These are phyloP conservation scores for Aphidoletes aphidimyza DNA, from an alignment of 2,888 invertebrate genomes.

Conservation along the genomic window DNA sequence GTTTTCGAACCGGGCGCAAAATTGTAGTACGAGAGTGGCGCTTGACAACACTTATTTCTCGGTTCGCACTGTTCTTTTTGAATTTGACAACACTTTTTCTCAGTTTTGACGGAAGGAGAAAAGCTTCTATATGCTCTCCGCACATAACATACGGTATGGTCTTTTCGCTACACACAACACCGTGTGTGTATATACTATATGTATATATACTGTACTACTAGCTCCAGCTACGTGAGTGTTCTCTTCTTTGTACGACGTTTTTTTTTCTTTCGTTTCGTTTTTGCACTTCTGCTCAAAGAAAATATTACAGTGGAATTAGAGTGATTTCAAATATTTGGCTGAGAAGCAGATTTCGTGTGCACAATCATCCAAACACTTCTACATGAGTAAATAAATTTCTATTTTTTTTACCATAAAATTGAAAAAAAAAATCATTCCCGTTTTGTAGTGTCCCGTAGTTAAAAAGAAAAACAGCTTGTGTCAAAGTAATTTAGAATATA, in stretches of 20 bases:
- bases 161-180: background rate
- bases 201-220: background rate
- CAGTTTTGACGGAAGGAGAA: slow-evolving; percentile 7
- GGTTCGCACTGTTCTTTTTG: background rate
- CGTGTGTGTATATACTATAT: background rate
- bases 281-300: background rate
- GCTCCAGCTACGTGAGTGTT: slow-evolving; percentile 1
- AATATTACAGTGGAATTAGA: background rate
- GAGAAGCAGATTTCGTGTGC: background rate
- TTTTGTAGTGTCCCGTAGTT: slow-evolving; percentile 1
- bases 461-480: background rate
- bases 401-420: background rate
- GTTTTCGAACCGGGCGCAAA: background rate
- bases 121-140: background rate
- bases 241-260: background rate
- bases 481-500: background rate
- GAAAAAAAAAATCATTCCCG: background rate
- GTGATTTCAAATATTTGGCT: too few relatives aligned
- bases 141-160: background rate
- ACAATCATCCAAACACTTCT: background rate
- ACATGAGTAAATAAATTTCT: slow-evolving; percentile 35
- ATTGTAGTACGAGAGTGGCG: slow-evolving; percentile 24
- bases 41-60: slow-evolving; percentile 26
- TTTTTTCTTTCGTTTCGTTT: slow-evolving; percentile 1
- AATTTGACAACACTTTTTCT: slow-evolving; percentile 43